Evolutionary conservation across 2,797 vertebrate genomes (phyloP).

Genomic region (Petrocephalus sullivani): DNA sequence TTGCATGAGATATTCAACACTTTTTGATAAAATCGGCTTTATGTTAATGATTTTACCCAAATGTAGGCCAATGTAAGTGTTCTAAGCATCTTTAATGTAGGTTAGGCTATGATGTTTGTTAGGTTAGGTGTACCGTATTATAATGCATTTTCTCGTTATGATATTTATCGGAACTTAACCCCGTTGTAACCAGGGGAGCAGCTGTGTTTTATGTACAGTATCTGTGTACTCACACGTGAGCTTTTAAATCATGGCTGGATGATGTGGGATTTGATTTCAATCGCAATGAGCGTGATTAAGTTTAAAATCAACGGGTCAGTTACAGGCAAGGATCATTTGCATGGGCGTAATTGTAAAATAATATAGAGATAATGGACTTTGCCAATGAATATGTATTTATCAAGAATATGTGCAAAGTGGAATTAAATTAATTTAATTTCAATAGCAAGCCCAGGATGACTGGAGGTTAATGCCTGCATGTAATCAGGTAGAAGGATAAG

Average conservation of each 20-base stretch:
- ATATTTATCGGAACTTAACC: too few species aligned
- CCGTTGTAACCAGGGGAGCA: too few species aligned
- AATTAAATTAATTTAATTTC: neutral
- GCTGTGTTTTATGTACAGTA: neutral
- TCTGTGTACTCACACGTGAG: neutral
- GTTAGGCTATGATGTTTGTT: too few species aligned
- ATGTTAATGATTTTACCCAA: too few species aligned
- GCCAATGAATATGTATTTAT: neutral
- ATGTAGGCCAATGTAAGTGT: too few species aligned
- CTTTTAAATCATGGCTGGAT: neutral
- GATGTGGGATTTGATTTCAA: neutral
- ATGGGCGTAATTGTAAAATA: slow-evolving; percentile 15
- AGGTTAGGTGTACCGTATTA: too few species aligned
- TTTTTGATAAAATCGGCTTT: too few species aligned
- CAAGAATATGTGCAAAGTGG: neutral
- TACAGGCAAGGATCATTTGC: slow-evolving; percentile 16
- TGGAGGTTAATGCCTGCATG: neutral
- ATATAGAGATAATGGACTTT: neutral
- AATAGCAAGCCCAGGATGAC: neutral
- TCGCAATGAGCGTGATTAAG: neutral
- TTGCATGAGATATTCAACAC: too few species aligned
- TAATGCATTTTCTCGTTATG: too few species aligned
- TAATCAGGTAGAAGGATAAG: slow-evolving; percentile 2
- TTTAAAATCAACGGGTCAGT: slow-evolving; percentile 10
- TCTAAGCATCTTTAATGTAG: too few species aligned